phyloP scores from a whole-genome alignment of 2,113 vertebrate species.

The Myotis davidii region DNA sequence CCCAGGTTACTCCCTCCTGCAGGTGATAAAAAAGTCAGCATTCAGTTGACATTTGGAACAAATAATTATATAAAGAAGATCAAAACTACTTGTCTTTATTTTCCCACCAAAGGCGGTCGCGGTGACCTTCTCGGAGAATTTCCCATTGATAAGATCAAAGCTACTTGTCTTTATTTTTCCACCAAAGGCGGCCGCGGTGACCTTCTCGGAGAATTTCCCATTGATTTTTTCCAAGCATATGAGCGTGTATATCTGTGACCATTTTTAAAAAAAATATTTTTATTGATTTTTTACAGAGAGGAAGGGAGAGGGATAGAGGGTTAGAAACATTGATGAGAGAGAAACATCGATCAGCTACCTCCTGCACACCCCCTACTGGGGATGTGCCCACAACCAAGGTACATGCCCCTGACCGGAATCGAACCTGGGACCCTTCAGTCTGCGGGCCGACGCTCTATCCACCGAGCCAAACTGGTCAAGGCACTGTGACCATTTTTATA shows the following conservation, averaged over 20 bases:
- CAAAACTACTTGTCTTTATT: background rate
- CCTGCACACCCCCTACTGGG: no score
- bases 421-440: no score
- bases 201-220: background rate
- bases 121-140: background rate
- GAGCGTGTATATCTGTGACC: background rate
- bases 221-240: background rate
- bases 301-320: no score
- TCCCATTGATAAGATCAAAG: background rate
- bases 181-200: fast-evolving
- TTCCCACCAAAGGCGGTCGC: background rate
- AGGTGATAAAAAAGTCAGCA: background rate
- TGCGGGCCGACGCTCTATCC: no score
- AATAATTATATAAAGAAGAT: background rate
- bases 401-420: no score
- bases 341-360: no score
- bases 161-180: background rate
- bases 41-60: background rate
- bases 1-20: background rate
- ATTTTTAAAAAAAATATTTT: background rate
- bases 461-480: no score
- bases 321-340: no score
- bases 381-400: no score
- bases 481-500: background rate
- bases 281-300: no score